Evolutionary conservation across 2,113 vertebrate genomes (phyloP).

Genomic region (Pongo abelii): DNA sequence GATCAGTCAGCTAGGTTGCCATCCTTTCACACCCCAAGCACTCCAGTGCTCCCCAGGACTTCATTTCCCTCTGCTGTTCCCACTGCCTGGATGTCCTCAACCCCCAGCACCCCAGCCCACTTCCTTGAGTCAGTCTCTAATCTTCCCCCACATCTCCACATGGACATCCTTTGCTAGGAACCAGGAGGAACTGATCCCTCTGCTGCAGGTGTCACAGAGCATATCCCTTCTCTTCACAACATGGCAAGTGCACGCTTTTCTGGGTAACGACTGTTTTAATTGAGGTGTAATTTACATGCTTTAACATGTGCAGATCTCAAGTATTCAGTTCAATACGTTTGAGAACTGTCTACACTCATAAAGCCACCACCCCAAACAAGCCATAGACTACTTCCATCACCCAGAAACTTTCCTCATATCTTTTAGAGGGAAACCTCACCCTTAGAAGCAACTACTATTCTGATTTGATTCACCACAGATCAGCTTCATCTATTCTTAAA

Average conservation of each 20-base stretch:
- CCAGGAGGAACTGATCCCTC: neutral
- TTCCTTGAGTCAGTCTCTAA: no score
- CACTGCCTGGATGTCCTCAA: no score
- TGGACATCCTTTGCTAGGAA: neutral
- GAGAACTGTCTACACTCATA: neutral
- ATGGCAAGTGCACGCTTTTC: rapidly evolving
- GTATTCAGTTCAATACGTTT: neutral
- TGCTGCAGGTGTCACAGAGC: neutral
- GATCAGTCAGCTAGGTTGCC: neutral
- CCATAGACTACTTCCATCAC: no score
- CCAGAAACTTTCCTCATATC: neutral
- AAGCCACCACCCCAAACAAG: neutral
- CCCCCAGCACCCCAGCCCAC: no score
- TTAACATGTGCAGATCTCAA: neutral
- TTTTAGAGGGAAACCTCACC: neutral
- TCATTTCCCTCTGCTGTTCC: no score
- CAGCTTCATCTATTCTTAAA: no score
- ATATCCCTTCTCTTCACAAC: no score
- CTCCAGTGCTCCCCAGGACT: neutral
- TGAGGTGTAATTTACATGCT: neutral
- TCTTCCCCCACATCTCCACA: neutral
- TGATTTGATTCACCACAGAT: neutral
- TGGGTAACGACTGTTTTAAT: neutral
- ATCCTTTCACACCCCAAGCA: rapidly evolving
- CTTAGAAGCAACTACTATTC: no score